Conservation (phyloP, 2,888 invertebrate genomes). For the Petrolisthes manimaculis region DNA sequence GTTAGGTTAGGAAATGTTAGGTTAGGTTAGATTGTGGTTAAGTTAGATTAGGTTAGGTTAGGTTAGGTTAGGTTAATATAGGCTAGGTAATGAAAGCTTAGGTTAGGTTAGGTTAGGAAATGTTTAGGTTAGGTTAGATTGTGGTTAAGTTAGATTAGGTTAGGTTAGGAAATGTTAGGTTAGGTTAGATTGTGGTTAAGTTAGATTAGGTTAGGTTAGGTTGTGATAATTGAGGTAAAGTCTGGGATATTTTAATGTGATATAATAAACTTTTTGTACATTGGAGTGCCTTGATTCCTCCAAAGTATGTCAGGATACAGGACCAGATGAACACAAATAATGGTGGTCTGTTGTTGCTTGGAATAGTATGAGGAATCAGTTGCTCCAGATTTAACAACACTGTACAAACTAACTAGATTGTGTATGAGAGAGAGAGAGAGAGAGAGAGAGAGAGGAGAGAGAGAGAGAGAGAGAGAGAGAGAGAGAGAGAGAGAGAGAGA, state of each 20-base stretch:
- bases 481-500: neutral
- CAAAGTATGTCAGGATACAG: too few relatives aligned
- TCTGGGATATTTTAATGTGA: too few relatives aligned
- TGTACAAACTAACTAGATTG: neutral
- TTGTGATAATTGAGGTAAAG: too few relatives aligned
- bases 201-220: neutral
- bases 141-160: neutral
- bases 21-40: too few relatives aligned
- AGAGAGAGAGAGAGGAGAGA: neutral
- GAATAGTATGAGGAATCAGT: too few relatives aligned
- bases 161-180: neutral
- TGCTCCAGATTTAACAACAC: too few relatives aligned
- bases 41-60: constrained; percentile 8
- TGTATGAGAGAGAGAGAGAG: neutral
- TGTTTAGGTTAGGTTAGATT: constrained; percentile 2
- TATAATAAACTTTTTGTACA: too few relatives aligned
- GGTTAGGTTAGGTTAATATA: constrained; percentile 26
- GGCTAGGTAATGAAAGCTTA: too few relatives aligned
- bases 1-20: too few relatives aligned
- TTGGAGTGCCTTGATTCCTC: too few relatives aligned
- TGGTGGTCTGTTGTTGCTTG: too few relatives aligned
- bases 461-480: neutral
- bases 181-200: neutral
- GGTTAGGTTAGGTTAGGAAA: neutral
- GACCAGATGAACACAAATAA: too few relatives aligned